Percentiles rank a stretch among this genome's conserved stretches.
These are phyloP conservation scores for Gambusia yucatana DNA, from an alignment of 2,797 vertebrate species.

Conservation along the genomic window DNA sequence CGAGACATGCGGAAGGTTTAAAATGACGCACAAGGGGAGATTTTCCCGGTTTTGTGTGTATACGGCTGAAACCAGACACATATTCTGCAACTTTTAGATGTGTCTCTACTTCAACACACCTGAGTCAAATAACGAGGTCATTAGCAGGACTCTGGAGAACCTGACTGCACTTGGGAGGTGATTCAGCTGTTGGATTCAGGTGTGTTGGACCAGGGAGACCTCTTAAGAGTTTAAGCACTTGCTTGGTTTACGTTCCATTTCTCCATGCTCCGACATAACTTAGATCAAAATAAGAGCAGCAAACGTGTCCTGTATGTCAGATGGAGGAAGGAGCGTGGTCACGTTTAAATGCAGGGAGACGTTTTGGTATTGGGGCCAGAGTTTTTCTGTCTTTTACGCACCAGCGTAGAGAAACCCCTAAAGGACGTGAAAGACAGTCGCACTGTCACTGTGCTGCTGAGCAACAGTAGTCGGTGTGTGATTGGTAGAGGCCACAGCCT, in stretches of 20 bases:
- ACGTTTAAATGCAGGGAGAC: slow-evolving; percentile 2
- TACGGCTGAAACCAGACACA: neutral
- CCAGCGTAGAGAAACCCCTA: neutral
- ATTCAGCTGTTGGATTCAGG: too few species aligned
- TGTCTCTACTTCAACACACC: too few species aligned
- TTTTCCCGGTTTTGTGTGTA: neutral
- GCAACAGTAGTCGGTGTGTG: slow-evolving; percentile 62
- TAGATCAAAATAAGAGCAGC: neutral
- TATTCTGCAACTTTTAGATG: too few species aligned
- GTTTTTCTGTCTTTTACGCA: slow-evolving; percentile 30
- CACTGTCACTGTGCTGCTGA: slow-evolving; percentile 58
- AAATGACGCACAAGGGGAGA: neutral
- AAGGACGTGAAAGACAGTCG: too few species aligned
- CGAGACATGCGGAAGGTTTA: neutral
- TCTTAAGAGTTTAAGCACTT: neutral
- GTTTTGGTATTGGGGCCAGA: neutral
- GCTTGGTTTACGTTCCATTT: neutral
- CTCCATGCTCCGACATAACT: neutral
- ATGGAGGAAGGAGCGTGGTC: neutral
- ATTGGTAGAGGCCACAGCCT: slow-evolving; percentile 58
- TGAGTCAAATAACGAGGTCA: too few species aligned
- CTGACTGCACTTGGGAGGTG: too few species aligned
- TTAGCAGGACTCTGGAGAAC: too few species aligned
- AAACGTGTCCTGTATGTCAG: neutral
- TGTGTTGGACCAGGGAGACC: too few species aligned